Evolutionary conservation across 2,888 invertebrate species (phyloP).

Genomic region (Polydrusus pterygomalis): DNA sequence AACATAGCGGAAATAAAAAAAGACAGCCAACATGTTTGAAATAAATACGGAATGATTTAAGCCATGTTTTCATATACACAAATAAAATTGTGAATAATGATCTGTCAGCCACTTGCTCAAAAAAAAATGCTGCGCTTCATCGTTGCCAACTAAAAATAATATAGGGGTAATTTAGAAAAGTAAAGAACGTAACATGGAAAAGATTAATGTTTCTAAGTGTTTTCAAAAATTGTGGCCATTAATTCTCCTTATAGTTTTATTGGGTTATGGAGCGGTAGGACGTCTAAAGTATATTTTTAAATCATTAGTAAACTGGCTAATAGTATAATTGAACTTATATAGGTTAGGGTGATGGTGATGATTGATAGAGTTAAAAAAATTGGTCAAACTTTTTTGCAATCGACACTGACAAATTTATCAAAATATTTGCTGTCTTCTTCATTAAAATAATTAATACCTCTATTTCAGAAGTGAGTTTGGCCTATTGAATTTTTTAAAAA

Average conservation of each 20-base stretch:
- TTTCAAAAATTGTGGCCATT: slow-evolving; percentile 34
- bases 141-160: slow-evolving; percentile 33
- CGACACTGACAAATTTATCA: too few relatives aligned
- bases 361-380: too few relatives aligned
- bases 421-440: too few relatives aligned
- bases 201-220: slow-evolving; percentile 36
- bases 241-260: slow-evolving; percentile 32
- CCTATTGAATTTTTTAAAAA: too few relatives aligned
- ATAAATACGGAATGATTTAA: slow-evolving; percentile 3
- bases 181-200: slow-evolving; percentile 22
- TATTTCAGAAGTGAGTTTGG: too few relatives aligned
- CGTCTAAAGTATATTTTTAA: slow-evolving; percentile 7
- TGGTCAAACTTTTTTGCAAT: too few relatives aligned
- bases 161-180: slow-evolving; percentile 36
- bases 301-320: not conserved
- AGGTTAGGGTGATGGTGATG: too few relatives aligned
- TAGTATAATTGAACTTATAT: not conserved
- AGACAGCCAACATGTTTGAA: slow-evolving; percentile 6
- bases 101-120: slow-evolving; percentile 25
- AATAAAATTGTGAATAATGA: slow-evolving; percentile 20
- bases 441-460: too few relatives aligned
- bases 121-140: slow-evolving; percentile 8
- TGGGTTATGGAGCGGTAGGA: not conserved
- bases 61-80: slow-evolving; percentile 12
- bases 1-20: slow-evolving; percentile 3